Evolutionary conservation across 1,140 invertebrate genomes (phyloP).

Genomic region (Platyura marginata): DNA sequence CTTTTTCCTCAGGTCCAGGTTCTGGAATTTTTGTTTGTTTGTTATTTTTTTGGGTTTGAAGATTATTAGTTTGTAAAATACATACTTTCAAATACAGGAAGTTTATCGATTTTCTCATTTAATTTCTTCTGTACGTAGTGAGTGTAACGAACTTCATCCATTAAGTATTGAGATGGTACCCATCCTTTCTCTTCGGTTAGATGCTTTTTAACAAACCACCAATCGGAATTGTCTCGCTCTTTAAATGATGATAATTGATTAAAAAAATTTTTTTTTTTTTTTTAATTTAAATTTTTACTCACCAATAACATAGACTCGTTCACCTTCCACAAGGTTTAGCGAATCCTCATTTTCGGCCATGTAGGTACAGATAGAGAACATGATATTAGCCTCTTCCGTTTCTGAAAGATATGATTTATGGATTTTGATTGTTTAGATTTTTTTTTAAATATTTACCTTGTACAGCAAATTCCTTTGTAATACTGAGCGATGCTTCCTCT

Average conservation of each 20-base stretch:
- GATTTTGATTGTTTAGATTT: not conserved
- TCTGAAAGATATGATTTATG: slow-evolving; percentile 21
- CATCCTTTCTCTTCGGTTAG: slow-evolving; percentile 80
- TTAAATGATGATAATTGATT: slow-evolving; percentile 3
- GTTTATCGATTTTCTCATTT: slow-evolving; percentile 76
- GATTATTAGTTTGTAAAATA: slow-evolving; percentile 8
- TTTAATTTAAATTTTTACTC: slow-evolving; percentile 10
- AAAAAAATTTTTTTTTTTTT: not conserved
- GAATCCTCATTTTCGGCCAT: slow-evolving; percentile 74
- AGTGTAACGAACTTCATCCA: slow-evolving; percentile 63
- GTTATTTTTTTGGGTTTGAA: slow-evolving; percentile 1
- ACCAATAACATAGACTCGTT: slow-evolving; percentile 71
- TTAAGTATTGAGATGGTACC: slow-evolving; percentile 75
- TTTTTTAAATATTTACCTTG: not conserved
- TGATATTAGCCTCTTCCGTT: slow-evolving; percentile 51
- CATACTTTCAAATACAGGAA: slow-evolving; percentile 83
- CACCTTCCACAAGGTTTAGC: slow-evolving; percentile 76
- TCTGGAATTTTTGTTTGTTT: slow-evolving; percentile 30
- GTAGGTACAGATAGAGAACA: slow-evolving; percentile 70
- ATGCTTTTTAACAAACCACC: slow-evolving; percentile 85
- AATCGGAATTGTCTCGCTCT: slow-evolving; percentile 63
- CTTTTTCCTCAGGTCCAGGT: slow-evolving; percentile 53
- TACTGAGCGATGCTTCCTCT: slow-evolving; percentile 38
- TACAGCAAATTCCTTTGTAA: slow-evolving; percentile 20
- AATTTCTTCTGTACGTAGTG: slow-evolving; percentile 71